A percentile compares a stretch with the other conserved stretches of the same genome.
Conservation (phyloP, 1,140 invertebrate genomes). For the Bombus turneri region DNA sequence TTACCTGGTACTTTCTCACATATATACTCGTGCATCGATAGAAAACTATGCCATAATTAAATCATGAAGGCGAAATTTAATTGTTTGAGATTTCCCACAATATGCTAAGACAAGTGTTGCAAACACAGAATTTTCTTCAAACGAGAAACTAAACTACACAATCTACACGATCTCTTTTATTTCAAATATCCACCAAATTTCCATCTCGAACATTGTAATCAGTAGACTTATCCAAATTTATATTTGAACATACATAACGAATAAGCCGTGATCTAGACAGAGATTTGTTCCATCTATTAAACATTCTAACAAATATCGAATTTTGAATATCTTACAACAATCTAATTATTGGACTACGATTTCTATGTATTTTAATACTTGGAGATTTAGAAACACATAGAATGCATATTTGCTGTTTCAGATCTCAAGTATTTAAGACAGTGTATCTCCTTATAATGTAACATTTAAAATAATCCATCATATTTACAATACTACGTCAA, state of each 20-base stretch:
- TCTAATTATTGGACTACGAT: too few species aligned
- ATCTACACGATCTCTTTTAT: not conserved
- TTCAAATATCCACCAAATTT: not conserved
- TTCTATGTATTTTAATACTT: too few species aligned
- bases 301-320: too few species aligned
- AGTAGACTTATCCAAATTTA: not conserved
- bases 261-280: too few species aligned
- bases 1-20: not conserved
- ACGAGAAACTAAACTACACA: not conserved
- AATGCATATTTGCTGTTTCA: too few species aligned
- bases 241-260: not conserved
- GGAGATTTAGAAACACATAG: too few species aligned
- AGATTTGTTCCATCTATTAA: too few species aligned
- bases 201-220: not conserved
- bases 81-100: not conserved
- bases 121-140: not conserved
- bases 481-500: too few species aligned
- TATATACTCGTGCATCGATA: not conserved
- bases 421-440: too few species aligned
- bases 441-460: too few species aligned
- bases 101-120: not conserved
- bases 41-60: not conserved
- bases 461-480: too few species aligned
- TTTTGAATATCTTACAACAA: too few species aligned
- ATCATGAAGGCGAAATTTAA: not conserved